Conservation (phyloP, 2,797 vertebrate species). For the Ptychobarbus kaznakovi region DNA sequence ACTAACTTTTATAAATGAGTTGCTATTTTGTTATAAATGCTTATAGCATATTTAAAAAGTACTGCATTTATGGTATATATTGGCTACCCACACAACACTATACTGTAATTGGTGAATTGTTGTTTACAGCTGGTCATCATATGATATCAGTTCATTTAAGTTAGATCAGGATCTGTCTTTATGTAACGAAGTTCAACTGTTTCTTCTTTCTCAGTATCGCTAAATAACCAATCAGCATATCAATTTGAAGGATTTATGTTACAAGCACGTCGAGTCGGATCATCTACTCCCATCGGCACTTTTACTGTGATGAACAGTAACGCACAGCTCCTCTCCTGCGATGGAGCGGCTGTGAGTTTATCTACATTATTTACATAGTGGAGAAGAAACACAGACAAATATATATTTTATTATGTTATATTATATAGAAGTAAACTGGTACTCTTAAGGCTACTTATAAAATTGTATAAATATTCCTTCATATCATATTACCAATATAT, state of each 20-base stretch:
- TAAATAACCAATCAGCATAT: slow-evolving; percentile 63
- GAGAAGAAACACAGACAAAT: no score
- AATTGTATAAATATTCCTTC: no score
- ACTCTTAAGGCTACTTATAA: no score
- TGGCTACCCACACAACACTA: no score
- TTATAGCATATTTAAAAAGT: background rate
- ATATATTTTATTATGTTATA: no score
- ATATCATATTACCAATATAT: no score
- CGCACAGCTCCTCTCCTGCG: slow-evolving; percentile 72
- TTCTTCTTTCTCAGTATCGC: slow-evolving; percentile 71
- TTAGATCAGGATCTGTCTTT: background rate
- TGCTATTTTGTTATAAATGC: background rate
- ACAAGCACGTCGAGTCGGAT: slow-evolving; percentile 75
- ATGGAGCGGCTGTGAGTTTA: slow-evolving; percentile 70
- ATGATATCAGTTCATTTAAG: background rate
- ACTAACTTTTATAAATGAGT: background rate
- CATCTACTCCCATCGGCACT: slow-evolving; percentile 72
- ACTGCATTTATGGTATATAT: no score
- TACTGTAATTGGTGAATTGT: background rate
- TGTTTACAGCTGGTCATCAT: background rate
- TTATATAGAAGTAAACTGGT: no score
- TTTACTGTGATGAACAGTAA: slow-evolving; percentile 67
- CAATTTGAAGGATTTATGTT: slow-evolving; percentile 81
- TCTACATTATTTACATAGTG: background rate
- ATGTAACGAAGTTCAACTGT: background rate